phyloP scores from a whole-genome alignment of 2,113 vertebrate genomes.

The Pleuronectes platessa region DNA sequence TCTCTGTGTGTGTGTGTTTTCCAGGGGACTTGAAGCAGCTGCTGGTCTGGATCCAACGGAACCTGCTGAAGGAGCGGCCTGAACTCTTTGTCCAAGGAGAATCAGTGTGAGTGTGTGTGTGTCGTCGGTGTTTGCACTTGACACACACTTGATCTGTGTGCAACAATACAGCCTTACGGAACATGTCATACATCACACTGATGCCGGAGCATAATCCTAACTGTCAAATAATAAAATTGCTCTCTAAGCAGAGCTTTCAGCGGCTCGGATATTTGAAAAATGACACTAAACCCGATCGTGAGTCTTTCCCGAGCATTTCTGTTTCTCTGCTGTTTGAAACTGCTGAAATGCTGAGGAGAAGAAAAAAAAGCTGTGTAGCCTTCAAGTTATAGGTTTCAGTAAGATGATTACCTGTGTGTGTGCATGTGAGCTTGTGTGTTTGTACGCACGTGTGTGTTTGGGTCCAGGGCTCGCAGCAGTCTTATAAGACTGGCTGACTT shows the following conservation, averaged over 20 bases:
- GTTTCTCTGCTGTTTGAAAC: constrained; percentile 4
- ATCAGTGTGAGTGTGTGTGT: constrained; percentile 88
- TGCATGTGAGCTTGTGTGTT: not conserved
- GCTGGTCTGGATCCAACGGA: constrained; percentile 93
- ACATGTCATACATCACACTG: not conserved
- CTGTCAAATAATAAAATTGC: not conserved
- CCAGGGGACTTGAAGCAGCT: constrained; percentile 94
- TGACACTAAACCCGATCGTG: too few relatives aligned
- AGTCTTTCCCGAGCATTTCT: constrained; percentile 7
- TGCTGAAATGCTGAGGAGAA: constrained; percentile 14
- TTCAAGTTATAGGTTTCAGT: constrained; percentile 52
- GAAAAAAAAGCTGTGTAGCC: constrained; percentile 2
- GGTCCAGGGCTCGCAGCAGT: constrained; percentile 39
- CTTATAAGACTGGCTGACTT: constrained; percentile 73
- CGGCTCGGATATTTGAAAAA: too few relatives aligned
- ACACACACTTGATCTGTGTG: constrained; percentile 52
- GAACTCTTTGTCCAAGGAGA: constrained; percentile 97
- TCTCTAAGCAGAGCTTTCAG: too few relatives aligned
- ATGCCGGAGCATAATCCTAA: not conserved
- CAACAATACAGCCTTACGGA: not conserved
- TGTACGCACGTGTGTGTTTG: not conserved
- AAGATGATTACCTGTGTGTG: constrained; percentile 55
- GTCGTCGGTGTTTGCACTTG: constrained; percentile 72
- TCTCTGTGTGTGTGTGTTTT: constrained; percentile 61
- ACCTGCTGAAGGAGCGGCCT: constrained; percentile 93